Evolutionary conservation across 2,113 vertebrate species (phyloP).

Genomic region (Carettochelys insculpta): DNA sequence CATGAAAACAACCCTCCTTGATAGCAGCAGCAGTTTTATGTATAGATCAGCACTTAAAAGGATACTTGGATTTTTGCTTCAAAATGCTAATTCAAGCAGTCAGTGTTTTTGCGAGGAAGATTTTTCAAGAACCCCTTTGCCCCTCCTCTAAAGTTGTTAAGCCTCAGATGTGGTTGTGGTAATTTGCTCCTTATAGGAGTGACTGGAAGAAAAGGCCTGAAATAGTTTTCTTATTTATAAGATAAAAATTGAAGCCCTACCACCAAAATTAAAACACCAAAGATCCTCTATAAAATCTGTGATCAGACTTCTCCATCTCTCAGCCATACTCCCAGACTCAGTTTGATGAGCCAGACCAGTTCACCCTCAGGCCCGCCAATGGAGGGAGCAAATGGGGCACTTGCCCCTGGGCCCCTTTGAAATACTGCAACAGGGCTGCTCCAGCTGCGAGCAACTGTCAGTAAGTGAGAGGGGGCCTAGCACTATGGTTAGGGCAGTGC

Average conservation of each 20-base stretch:
- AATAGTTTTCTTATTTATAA: neutral
- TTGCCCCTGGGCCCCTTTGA: too few relatives aligned
- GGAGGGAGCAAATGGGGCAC: too few relatives aligned
- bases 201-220: neutral
- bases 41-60: neutral
- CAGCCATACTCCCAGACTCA: neutral
- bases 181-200: neutral
- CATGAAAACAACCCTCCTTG: neutral
- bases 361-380: too few relatives aligned
- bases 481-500: too few relatives aligned
- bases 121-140: neutral
- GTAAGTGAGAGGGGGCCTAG: too few relatives aligned
- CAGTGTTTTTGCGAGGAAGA: neutral
- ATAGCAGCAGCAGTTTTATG: neutral
- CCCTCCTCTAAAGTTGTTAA: neutral
- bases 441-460: too few relatives aligned
- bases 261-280: neutral
- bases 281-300: neutral
- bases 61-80: neutral
- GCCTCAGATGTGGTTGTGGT: fast-evolving
- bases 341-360: neutral
- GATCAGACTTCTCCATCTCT: neutral
- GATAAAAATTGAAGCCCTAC: neutral
- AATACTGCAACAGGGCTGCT: too few relatives aligned
- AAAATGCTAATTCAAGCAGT: neutral